phyloP scores from a whole-genome alignment of 2,888 invertebrate species.

The Drosophila macrospina region DNA sequence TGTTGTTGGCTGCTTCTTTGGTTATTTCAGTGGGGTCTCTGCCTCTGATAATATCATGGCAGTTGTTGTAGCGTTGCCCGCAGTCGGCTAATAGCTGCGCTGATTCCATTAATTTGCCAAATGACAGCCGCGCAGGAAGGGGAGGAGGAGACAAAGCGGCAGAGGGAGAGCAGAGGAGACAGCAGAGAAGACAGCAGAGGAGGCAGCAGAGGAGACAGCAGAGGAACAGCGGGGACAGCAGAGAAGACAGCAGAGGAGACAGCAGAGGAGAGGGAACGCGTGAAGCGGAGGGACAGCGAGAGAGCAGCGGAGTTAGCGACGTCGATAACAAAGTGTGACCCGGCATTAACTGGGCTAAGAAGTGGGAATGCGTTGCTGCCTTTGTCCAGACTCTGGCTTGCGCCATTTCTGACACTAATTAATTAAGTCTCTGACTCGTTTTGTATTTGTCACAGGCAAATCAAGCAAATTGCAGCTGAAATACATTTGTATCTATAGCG shows the following conservation, averaged over 20 bases:
- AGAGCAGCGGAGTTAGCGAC: slow-evolving; percentile 9
- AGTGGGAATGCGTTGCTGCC: slow-evolving; percentile 2
- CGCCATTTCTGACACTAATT: slow-evolving; percentile 77
- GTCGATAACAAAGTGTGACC: slow-evolving; percentile 28
- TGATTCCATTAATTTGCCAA: slow-evolving; percentile 80
- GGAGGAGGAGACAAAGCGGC: slow-evolving; percentile 5
- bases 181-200: too few species aligned
- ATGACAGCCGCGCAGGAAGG: slow-evolving; percentile 66
- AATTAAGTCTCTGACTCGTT: slow-evolving; percentile 67
- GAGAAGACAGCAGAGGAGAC: neutral
- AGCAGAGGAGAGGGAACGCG: too few species aligned
- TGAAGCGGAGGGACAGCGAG: neutral
- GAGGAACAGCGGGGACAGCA: too few species aligned
- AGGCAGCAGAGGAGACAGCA: too few species aligned
- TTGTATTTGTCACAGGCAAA: slow-evolving; percentile 47
- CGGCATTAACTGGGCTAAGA: slow-evolving; percentile 16
- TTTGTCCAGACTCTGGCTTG: slow-evolving; percentile 27
- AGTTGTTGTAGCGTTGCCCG: slow-evolving; percentile 48
- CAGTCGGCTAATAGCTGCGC: slow-evolving; percentile 78
- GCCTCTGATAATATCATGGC: slow-evolving; percentile 48
- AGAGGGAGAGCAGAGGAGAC: too few species aligned
- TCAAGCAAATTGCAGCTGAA: slow-evolving; percentile 32
- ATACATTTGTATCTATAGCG: slow-evolving; percentile 20
- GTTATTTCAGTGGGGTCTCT: slow-evolving; percentile 13
- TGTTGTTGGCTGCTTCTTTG: neutral